A percentile compares a stretch with the other conserved stretches of the same genome.
phyloP scores from a whole-genome alignment of 2,113 vertebrate species.

The Lethenteron camtschaticum region DNA sequence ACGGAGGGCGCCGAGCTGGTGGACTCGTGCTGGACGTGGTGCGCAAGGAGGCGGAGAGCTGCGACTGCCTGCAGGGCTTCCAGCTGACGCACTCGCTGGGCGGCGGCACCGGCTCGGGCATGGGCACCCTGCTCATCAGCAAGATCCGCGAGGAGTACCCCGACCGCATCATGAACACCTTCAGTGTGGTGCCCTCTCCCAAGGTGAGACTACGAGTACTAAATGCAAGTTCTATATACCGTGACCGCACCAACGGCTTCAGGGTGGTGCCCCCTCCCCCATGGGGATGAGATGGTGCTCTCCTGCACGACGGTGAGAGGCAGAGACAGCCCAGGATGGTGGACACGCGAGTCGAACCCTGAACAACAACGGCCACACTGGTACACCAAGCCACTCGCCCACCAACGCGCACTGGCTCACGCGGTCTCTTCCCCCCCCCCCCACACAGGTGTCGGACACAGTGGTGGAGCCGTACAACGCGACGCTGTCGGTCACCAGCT shows the following conservation, averaged over 20 bases:
- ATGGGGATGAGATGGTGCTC: too few species aligned
- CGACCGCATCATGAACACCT: slow-evolving; percentile 80
- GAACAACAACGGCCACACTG: too few species aligned
- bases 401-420: too few species aligned
- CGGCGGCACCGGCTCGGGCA: slow-evolving; percentile 60
- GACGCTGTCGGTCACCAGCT: slow-evolving; percentile 65
- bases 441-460: slow-evolving; percentile 37
- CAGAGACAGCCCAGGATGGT: too few species aligned
- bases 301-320: too few species aligned
- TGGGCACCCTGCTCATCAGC: slow-evolving; percentile 75
- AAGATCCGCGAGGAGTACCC: slow-evolving; percentile 78
- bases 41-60: slow-evolving; percentile 64
- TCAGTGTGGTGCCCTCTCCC: slow-evolving; percentile 68
- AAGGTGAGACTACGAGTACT: slow-evolving; percentile 21
- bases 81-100: slow-evolving; percentile 75
- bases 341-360: too few species aligned
- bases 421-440: too few species aligned
- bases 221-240: too few species aligned
- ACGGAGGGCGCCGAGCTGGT: slow-evolving; percentile 69
- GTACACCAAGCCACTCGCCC: too few species aligned
- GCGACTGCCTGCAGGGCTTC: slow-evolving; percentile 73
- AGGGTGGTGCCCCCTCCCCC: too few species aligned
- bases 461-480: slow-evolving; percentile 78
- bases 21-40: slow-evolving; percentile 75
- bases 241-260: too few species aligned